Conservation (phyloP, 2,797 vertebrate genomes). For the Cephalopachus bancanus region DNA sequence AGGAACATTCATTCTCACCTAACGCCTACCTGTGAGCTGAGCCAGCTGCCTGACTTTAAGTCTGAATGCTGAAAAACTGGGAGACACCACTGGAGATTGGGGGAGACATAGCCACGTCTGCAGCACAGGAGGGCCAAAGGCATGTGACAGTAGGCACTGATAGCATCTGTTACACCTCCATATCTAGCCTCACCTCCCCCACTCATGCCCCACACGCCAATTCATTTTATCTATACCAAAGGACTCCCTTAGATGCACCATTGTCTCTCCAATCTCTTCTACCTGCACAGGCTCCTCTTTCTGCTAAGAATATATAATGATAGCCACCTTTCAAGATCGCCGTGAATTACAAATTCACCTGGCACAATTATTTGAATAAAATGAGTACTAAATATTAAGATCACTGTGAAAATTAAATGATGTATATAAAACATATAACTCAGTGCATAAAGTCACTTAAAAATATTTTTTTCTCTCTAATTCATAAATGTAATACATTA, state of each 20-base stretch:
- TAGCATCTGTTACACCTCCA: not conserved
- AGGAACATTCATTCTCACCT: not conserved
- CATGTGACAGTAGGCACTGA: not conserved
- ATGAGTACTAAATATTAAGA: not conserved
- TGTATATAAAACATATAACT: not conserved
- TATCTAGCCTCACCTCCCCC: not conserved
- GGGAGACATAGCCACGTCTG: not conserved
- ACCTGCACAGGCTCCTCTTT: not conserved
- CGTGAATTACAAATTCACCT: no score
- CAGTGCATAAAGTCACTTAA: not conserved
- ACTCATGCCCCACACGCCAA: not conserved
- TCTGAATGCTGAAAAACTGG: not conserved
- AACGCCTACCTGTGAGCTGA: not conserved
- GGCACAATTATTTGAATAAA: no score
- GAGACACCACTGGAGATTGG: not conserved
- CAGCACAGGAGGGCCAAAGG: not conserved
- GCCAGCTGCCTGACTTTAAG: not conserved
- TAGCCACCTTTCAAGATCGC: not conserved
- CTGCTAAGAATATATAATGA: not conserved
- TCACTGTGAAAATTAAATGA: constrained; percentile 16
- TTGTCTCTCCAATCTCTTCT: not conserved
- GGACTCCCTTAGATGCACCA: not conserved
- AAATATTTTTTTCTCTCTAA: not conserved
- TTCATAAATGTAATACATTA: not conserved
- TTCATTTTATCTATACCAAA: not conserved